Evolutionary conservation across 2,113 vertebrate species (phyloP).

Genomic region (Odocoileus hemionus): DNA sequence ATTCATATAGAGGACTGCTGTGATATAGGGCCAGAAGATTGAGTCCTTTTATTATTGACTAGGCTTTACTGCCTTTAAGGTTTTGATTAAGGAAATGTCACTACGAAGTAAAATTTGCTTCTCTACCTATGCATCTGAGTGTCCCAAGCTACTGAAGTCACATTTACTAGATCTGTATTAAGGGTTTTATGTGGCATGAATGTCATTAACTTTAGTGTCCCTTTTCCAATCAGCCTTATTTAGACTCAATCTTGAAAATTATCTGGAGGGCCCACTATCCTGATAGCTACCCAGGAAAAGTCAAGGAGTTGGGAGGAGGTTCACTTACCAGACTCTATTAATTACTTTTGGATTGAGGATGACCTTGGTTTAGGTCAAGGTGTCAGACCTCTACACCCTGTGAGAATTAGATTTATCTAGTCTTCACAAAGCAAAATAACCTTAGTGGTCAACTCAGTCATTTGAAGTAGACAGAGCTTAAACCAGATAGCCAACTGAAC

Average conservation of each 20-base stretch:
- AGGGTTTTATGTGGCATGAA: not conserved
- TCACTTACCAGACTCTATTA: not conserved
- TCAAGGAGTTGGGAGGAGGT: not conserved
- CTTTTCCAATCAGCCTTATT: not conserved
- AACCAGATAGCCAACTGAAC: not conserved
- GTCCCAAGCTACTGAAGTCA: not conserved
- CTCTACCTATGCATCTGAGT: not conserved
- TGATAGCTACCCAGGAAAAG: not conserved
- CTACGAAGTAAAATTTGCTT: slow-evolving; percentile 13
- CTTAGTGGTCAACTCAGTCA: not conserved
- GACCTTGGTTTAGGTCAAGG: not conserved
- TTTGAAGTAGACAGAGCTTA: not conserved
- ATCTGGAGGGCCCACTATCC: not conserved
- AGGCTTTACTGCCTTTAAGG: slow-evolving; percentile 1
- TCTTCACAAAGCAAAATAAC: not conserved
- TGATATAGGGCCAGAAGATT: not conserved
- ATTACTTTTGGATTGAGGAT: not conserved
- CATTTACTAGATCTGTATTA: not conserved
- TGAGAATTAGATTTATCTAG: not conserved
- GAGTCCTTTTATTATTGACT: not conserved
- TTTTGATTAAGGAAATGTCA: slow-evolving; percentile 10
- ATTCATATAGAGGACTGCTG: not conserved
- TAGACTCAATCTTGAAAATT: not conserved
- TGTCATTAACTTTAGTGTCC: not conserved
- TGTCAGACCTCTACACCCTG: not conserved